Base-by-base conservation (phyloP, 37 sponge, comb jelly and placozoan genomes). In the Ephydatia muelleri region DNA sequence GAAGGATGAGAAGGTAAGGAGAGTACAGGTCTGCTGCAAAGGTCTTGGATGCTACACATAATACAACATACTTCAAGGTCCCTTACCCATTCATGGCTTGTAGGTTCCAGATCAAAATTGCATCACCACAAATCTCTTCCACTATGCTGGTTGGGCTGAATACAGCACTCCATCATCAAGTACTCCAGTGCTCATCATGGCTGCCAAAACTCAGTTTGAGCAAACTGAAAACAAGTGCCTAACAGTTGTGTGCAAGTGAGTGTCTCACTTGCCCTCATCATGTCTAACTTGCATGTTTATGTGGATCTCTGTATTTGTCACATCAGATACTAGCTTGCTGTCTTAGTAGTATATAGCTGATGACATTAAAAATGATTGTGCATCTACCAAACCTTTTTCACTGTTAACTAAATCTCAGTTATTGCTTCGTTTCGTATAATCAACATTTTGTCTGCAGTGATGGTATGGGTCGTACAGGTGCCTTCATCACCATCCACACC, bases 191-290 rank as follows among this genome's bases (percentile, higher is more conserved):
- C 77, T 94, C 26, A 74, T 88, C 32, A 35, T 94, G 75, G 72
- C 88, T 11, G 38, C 57, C 3, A 34, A 67, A 23, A 19, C 86
- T 21, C 83, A 83, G 49, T 80, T 31, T 39, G 65, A 75, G 6
- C 93, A 89, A 81, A 85, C 92, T 23, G 89, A 78, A 11, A 87
- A 91, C 82, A 87, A 57, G 68, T 76, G 82, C 25, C 90, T 94
- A 76, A 87, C 88, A 26, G 89, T 94, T 65, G 80, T 90, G 76
- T 94, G 94, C 94, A 87, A 84, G 94, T 94, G 29, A 4, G 57
- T 14, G 6, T 8, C 19, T 29, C 9, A 1, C 28, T 5, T 67
- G 57, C 12, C 28, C n/a, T 30, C n/a, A n/a, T n/a, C n/a, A n/a
- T n/a, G n/a, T n/a, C n/a, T n/a, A n/a, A n/a, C n/a, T n/a, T n/a